Base-by-base conservation (phyloP, 2,888 invertebrate species). In the Aethes cnicana region DNA sequence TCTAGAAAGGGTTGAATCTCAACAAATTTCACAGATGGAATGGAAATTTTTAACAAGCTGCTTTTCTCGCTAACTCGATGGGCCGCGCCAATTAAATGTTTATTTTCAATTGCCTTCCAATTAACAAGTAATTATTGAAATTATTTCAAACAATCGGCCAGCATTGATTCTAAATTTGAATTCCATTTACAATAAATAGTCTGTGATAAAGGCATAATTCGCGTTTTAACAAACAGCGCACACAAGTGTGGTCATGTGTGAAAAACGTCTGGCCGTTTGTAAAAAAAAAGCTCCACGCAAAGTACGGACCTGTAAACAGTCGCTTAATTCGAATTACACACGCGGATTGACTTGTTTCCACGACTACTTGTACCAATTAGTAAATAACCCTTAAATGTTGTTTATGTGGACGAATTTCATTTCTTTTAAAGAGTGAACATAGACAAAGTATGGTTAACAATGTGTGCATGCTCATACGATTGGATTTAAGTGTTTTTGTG, bases 21-120 rank as follows among this genome's bases (percentile, higher is more conserved):
- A 56, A 56, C 50, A 63, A 82, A 61, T 80, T 81, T 74, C 68
- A 72, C 76, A 84, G 86, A 85, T 86, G 81, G 81, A 86, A 84
- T 77, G 87, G 86, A 89, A 87, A 74, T 76, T 83, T 89, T 86
- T 89, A 89, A 89, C 85, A 84, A 88, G 87, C 68, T 65, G 49
- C 61, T 58, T 60, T 55, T 61, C 60, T 66, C 61, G 46, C 57
- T 63, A 57, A 75, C 58, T 69, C 79, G 80, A 77, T 81, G 81
- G 71, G 46, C 77, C 64, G 72, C 58, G 64, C 63, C 81, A 84
- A 82, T 85, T 81, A 82, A 70, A 68, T 74, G 60, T 70, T 77
- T 66, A 54, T 64, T 63, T 67, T 55, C 67, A 70, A 63, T 67
- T 66, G 64, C 65, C 57, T 63, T 57, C 55, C 43, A 59, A 49